Conservation (phyloP, 2,888 invertebrate genomes). For the Pristionchus maxplancki region DNA sequence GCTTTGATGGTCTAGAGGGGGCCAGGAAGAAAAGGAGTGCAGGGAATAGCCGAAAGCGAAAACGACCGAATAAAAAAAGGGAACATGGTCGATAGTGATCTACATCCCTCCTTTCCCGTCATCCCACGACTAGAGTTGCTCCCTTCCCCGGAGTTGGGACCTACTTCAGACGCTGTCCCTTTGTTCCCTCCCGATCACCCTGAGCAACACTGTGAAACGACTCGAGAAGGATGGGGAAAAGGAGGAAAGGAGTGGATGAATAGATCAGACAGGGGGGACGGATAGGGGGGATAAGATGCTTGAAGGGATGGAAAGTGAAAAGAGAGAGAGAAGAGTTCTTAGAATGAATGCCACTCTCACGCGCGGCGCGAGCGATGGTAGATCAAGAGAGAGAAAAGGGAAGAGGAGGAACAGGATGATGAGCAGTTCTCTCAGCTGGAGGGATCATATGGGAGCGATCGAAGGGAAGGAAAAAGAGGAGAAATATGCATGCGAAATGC, state of each 20-base stretch:
- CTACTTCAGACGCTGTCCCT: neutral
- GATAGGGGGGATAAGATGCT: neutral
- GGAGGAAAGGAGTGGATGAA: neutral
- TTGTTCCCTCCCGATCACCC: conserved; percentile 4
- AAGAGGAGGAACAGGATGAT: conserved; percentile 34
- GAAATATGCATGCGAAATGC: neutral
- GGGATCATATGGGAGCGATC: conserved; percentile 9
- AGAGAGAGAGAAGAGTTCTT: neutral
- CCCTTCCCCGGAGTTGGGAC: neutral
- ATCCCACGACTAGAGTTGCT: neutral
- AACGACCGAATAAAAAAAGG: conserved; percentile 21
- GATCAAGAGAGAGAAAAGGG: conserved; percentile 34
- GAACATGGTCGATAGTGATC: conserved; percentile 33
- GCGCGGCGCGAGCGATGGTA: neutral
- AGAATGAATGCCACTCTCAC: conserved; percentile 9
- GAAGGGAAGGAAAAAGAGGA: neutral
- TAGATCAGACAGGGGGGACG: neutral
- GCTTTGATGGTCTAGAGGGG: conserved; percentile 56
- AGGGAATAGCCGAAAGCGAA: conserved; percentile 30
- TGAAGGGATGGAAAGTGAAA: neutral
- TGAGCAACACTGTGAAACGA: neutral
- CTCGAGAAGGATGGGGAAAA: neutral
- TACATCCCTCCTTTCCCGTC: neutral
- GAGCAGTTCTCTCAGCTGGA: neutral
- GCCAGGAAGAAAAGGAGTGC: conserved; percentile 55